Base-by-base conservation (phyloP, 2,888 invertebrate species). In the Disparrhopalites patrizii region DNA sequence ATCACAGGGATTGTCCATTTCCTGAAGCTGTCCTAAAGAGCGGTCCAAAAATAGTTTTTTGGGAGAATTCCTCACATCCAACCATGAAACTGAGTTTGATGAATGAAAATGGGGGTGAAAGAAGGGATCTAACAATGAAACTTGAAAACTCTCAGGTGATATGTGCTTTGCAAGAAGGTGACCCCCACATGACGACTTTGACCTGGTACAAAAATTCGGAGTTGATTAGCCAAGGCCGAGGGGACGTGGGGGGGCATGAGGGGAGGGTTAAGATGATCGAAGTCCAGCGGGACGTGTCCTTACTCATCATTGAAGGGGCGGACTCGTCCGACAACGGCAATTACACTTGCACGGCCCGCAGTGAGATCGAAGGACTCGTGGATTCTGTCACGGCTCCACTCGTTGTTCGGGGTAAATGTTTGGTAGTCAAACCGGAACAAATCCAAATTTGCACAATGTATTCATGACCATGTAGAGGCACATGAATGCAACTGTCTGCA, bases 161-260 rank as follows among this genome's bases (percentile, higher is more conserved):
- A 66, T 82, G 83, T 76, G 81, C 80, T 54, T 80, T 82, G 68
- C 80, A 80, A 75, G 79, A 81, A 68, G 82, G 84, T 43, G 84
- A 84, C 76, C 79, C 82, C 62, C 84, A 84, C 62, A 63, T 28
- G 31, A 77, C 85, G 65, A 80, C 78, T 71, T 81, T 85, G 68
- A 78, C 78, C 62, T 85, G 84, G 85, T 79, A 81, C 68, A 80
- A 80, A 72, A 79, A 81, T 52, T 20, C 10, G 4, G 47, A 63
- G 36, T 33, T 18, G 1, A 61, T 61, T 5, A 10, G 4, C 2
- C 36, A 38, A 7, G 25, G 47, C 13, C 23, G 47, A 23, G 47
- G 25, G 8, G 23, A 25, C 3, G 47, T 23, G 23, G 47, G 47
- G 7, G 47, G 25, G 8, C 47, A 25, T 3, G 47, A 47, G 23